A percentile compares a stretch with the other conserved stretches of the same genome.
These are phyloP conservation scores for Gastracanthus pulcherrimus DNA, from an alignment of 2,888 invertebrate genomes.

Conservation along the genomic window DNA sequence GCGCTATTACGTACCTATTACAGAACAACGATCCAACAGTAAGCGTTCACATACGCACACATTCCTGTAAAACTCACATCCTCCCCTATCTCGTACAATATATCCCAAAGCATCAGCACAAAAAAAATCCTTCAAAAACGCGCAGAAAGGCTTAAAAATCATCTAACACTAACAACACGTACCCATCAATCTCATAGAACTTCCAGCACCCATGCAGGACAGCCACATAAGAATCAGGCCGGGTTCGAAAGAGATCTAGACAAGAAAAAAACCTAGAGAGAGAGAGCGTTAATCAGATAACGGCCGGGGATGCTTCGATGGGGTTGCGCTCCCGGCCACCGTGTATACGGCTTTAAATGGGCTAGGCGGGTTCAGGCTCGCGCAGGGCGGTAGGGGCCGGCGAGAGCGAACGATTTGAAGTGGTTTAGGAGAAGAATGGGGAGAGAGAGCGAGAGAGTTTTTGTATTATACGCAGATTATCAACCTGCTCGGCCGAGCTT, in stretches of 20 bases:
- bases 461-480: slow-evolving; percentile 76
- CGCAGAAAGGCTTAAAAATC: no score
- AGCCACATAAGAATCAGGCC: not conserved
- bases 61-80: no score
- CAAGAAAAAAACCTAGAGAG: slow-evolving; percentile 17
- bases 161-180: no score
- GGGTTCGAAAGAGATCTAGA: not conserved
- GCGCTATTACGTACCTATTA: no score
- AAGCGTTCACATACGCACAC: no score
- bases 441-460: slow-evolving; percentile 67
- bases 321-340: slow-evolving; percentile 53
- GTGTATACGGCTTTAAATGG: not conserved
- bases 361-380: not conserved
- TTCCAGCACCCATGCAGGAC: no score
- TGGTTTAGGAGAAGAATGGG: slow-evolving; percentile 69
- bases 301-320: slow-evolving; percentile 61
- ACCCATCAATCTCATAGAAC: no score
- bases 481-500: slow-evolving; percentile 71
- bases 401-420: slow-evolving; percentile 67
- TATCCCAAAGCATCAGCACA: no score
- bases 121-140: no score
- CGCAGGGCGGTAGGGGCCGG: slow-evolving; percentile 44
- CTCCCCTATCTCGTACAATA: no score
- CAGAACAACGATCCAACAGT: no score
- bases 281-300: slow-evolving; percentile 71